Conservation (phyloP, 1,140 invertebrate species). For the Diorhabda carinulata region DNA sequence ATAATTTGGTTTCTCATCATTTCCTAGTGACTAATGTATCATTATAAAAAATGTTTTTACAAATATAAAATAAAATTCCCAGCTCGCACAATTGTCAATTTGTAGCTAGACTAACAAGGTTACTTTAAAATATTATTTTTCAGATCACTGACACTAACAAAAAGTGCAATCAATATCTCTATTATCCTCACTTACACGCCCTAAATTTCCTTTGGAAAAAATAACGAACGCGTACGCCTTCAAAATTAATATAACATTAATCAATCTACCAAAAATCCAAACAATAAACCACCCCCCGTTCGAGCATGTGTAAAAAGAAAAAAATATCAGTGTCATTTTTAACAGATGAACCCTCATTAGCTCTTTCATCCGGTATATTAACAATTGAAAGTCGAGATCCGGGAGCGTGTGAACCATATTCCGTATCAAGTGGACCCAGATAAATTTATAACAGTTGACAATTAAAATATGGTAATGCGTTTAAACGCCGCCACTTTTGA, state of each 20-base stretch:
- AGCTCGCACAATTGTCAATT: too few species aligned
- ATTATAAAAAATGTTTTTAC: too few species aligned
- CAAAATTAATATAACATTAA: conserved; percentile 41
- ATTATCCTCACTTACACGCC: conserved; percentile 24
- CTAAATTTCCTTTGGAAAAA: conserved; percentile 29
- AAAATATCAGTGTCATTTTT: conserved; percentile 39
- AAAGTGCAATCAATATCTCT: background rate
- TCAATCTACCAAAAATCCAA: conserved; percentile 33
- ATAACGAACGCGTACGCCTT: conserved; percentile 27
- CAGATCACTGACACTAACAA: background rate
- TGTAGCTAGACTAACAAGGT: too few species aligned
- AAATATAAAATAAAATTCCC: too few species aligned
- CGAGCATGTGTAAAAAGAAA: conserved; percentile 31
- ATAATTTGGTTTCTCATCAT: too few species aligned
- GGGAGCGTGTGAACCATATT: conserved; percentile 38
- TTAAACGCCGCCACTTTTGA: conserved; percentile 12
- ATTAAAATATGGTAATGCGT: conserved; percentile 35
- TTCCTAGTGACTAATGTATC: too few species aligned
- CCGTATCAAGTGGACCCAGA: conserved; percentile 36
- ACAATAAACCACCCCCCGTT: conserved; percentile 29
- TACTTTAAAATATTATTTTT: too few species aligned
- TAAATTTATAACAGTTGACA: conserved; percentile 37
- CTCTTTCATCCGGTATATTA: conserved; percentile 33
- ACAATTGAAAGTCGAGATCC: conserved; percentile 34
- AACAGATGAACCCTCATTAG: conserved; percentile 42